phyloP scores from a whole-genome alignment of 2,888 invertebrate genomes.

The Acleris cristana region DNA sequence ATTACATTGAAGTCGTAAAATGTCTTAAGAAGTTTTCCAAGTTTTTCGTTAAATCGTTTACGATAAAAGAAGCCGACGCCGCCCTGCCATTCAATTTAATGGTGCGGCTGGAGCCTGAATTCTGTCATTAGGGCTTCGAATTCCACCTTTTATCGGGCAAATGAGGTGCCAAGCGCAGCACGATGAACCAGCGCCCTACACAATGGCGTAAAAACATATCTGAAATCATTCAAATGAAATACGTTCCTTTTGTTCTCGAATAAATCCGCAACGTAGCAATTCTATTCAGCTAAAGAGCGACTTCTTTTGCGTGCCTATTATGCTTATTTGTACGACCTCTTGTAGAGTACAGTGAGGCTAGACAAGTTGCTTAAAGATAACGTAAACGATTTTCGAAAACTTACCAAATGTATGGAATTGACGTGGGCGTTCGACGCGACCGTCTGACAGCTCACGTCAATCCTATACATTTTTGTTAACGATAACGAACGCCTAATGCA shows the following conservation, averaged over 20 bases:
- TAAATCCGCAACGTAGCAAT: conserved; percentile 18
- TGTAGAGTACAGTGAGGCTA: background rate
- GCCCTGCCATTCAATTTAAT: conserved; percentile 55
- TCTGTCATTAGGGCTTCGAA: conserved; percentile 57
- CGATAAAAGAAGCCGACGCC: conserved; percentile 55
- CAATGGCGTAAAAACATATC: conserved; percentile 33
- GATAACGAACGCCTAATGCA: too few species aligned
- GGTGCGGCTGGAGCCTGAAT: conserved; percentile 54
- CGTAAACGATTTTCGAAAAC: background rate
- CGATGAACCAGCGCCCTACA: conserved; percentile 29
- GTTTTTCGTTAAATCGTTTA: conserved; percentile 48
- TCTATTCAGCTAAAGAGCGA: conserved; percentile 8
- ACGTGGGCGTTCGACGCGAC: too few species aligned
- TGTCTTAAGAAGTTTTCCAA: conserved; percentile 38
- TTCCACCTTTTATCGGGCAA: conserved; percentile 55
- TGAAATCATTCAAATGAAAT: conserved; percentile 26
- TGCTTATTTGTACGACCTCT: conserved; percentile 9
- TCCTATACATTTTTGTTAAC: too few species aligned
- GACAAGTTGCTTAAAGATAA: background rate
- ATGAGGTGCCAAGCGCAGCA: conserved; percentile 42
- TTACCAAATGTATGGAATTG: too few species aligned
- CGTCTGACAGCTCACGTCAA: too few species aligned
- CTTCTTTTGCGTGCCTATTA: conserved; percentile 10
- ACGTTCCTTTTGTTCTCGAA: conserved; percentile 27
- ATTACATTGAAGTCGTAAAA: conserved; percentile 40